Evolutionary conservation across 2,797 vertebrate species (phyloP).

Genomic region (Gallirallus australis): DNA sequence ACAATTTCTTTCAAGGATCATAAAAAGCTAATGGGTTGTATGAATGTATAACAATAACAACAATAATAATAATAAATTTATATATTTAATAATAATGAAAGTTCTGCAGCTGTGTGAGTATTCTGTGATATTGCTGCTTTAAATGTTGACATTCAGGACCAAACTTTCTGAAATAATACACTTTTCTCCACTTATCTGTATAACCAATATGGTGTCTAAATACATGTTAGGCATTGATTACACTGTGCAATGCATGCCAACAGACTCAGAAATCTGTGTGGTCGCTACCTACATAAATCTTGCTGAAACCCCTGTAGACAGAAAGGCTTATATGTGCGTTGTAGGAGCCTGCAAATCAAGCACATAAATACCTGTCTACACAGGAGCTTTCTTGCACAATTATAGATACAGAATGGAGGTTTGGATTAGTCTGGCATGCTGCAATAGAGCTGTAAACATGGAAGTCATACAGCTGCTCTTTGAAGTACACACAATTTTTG

Average conservation of each 20-base stretch:
- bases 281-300: slow-evolving; percentile 14
- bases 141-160: background rate
- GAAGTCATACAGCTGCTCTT: background rate
- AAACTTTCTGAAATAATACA: background rate
- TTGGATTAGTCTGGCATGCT: background rate
- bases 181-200: background rate
- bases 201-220: background rate
- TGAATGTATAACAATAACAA: background rate
- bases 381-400: slow-evolving; percentile 2
- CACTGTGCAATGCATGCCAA: background rate
- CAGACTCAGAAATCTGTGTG: slow-evolving; percentile 20
- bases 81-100: background rate
- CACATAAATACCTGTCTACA: slow-evolving; percentile 1
- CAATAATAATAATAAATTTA: background rate
- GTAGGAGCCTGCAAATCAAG: slow-evolving; percentile 24
- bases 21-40: background rate
- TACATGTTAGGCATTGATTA: background rate
- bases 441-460: background rate
- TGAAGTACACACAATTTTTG: background rate
- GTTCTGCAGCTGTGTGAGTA: background rate
- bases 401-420: background rate
- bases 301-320: background rate
- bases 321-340: background rate
- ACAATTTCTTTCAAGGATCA: background rate
- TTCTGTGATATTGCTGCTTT: background rate